Base-by-base conservation (phyloP, 2,797 vertebrate genomes). In the Eupleurogrammus muticus region DNA sequence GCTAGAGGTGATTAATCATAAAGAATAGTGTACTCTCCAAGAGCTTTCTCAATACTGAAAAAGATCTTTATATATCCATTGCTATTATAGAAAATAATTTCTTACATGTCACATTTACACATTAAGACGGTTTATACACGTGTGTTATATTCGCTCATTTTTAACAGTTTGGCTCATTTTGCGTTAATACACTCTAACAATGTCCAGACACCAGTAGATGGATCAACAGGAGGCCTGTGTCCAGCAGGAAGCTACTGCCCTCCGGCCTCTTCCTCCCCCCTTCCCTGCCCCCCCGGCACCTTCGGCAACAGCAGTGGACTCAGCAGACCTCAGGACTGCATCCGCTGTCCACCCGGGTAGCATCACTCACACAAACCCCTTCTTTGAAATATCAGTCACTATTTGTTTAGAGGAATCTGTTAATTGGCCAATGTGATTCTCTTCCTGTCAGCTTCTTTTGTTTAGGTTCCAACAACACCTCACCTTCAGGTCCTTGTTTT, bases 341-440 rank as follows among this genome's bases (percentile, higher is more conserved):
- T 94, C 75, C 84, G 70, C 61, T 97, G 97, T 84, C 95, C 94
- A 1, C 93, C 94, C 20, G 95, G 96, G 96, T 97, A 94, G 71
- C 19, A 12, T 24, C 48, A 46, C 24, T 65, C 24, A 50, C 21
- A 7, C 55, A 10, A 51, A 12, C 46, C 14, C 56, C 28, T 17
- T 38, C 11, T 20, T 44, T 14, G 34, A 47, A 44, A 1, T 49
- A 53, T 72, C 13, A 55, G 20, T 14, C 8, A 24, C n/a, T n/a
- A 21, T 68, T 56, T 32, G 44, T 60, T 28, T 34, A n/a, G 5
- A 69, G 24, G 13, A 28, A 6, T 4, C 7, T 32, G 19, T 58
- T 3, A 46, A 67, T 62, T 5, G 19, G 6, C 55, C 10, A 71
- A 46, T 28, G 5, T 52, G 8, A 70, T 21, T 81, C 14, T 79